Evolutionary conservation across 2,888 invertebrate species (phyloP).

Genomic region (Pterostichus madidus): DNA sequence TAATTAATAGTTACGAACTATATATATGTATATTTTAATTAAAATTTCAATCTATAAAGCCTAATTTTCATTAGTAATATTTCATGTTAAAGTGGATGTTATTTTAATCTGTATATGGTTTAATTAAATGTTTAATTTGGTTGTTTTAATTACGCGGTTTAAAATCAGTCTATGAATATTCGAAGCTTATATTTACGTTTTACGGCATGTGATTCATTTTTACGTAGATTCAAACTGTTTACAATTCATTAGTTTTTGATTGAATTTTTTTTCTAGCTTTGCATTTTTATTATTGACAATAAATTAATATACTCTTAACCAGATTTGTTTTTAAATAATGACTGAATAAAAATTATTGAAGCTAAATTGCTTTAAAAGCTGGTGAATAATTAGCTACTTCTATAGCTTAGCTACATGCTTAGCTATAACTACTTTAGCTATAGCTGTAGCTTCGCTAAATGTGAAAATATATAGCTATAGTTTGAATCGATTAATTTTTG

Average conservation of each 20-base stretch:
- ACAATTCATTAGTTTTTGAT: slow-evolving; percentile 34
- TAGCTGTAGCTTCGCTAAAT: no score
- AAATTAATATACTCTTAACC: background rate
- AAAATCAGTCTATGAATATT: slow-evolving; percentile 46
- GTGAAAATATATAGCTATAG: no score
- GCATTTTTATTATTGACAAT: background rate
- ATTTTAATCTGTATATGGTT: slow-evolving; percentile 36
- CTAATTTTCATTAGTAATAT: slow-evolving; percentile 17
- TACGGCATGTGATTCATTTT: slow-evolving; percentile 2
- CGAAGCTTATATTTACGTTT: slow-evolving; percentile 15
- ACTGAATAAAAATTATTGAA: no score
- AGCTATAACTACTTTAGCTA: no score
- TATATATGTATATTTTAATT: slow-evolving; percentile 34
- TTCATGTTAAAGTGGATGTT: background rate
- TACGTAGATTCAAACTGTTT: background rate
- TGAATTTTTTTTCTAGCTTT: background rate
- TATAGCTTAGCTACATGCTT: no score
- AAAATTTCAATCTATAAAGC: background rate
- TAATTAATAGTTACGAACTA: slow-evolving; percentile 1
- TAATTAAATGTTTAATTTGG: slow-evolving; percentile 51
- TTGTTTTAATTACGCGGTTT: slow-evolving; percentile 49
- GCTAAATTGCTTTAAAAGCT: no score
- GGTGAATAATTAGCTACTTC: no score
- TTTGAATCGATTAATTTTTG: no score
- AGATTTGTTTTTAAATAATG: no score